Evolutionary conservation across 2,797 vertebrate species (phyloP).

Genomic region (Pseudotriccus pelzelni): DNA sequence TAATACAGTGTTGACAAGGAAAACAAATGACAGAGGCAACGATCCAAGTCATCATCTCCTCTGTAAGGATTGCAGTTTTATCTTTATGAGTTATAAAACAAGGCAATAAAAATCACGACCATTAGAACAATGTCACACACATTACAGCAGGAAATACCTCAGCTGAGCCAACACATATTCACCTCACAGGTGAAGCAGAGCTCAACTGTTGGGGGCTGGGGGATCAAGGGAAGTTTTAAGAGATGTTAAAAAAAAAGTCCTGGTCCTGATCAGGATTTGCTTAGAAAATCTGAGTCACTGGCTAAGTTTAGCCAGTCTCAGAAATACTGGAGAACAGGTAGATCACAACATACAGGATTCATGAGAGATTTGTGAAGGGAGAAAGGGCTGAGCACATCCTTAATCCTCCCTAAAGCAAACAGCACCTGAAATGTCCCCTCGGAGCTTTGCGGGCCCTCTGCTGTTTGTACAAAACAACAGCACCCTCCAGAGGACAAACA

Average conservation of each 20-base stretch:
- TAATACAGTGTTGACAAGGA: not conserved
- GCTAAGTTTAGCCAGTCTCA: not conserved
- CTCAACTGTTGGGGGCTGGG: not conserved
- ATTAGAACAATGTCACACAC: not conserved
- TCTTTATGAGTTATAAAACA: not conserved
- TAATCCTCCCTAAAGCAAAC: not conserved
- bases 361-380: not conserved
- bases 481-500: constrained; percentile 47
- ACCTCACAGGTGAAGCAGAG: not conserved
- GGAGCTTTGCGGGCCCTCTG: not conserved
- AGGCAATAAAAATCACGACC: not conserved
- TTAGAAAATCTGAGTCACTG: not conserved
- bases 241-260: not conserved
- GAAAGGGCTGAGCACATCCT: not conserved
- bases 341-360: not conserved
- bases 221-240: not conserved
- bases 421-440: rapidly evolving
- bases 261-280: not conserved
- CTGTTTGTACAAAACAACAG: not conserved
- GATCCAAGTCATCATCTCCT: not conserved
- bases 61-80: rapidly evolving
- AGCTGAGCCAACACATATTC: not conserved
- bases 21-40: not conserved
- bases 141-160: not conserved
- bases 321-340: not conserved